Evolutionary conservation across 2,797 vertebrate species (phyloP), one percentile per base, ranked within the genome.

Genomic region (Darevskia mixta): DNA sequence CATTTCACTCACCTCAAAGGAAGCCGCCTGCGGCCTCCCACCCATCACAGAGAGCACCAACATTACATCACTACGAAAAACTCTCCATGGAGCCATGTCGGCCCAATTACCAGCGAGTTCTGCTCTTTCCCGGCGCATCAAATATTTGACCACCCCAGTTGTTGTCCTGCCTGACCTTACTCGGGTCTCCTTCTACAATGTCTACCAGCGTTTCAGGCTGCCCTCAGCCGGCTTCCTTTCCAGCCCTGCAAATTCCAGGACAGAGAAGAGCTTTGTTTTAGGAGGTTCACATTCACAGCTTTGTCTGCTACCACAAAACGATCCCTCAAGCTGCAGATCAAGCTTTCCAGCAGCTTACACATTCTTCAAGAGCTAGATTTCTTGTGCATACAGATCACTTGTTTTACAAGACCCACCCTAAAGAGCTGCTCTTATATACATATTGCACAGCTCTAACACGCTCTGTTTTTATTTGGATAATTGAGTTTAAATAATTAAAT

Each of bases 111-210:
- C 84, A 83, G 29, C 58, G 0, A 77, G 61, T 90, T 86, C 45
- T 83, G 61, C 72, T 86, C 41, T 81, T 82, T 29, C 73, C 77
- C 82, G 1, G 55, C 0, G 0, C 29, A 49, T 86, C 13, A 71
- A 45, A 71, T 13, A 3, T 71, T 88, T 83, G 45, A 76, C 80
- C 80, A 92, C 43, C 86, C 23, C 61, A 86, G 72, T 76, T 67
- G 43, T 20, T 20, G 61, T 43, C 71, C 71, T 89, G 58, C 79
- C 79, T 66, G 79, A 86, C 88, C 81, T 85, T 69, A 61, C 35
- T n/a, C 5, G 58, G 66, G 25, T 66, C 38, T 72, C 38, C 35
- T 25, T 77, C 71, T 71, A 49, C 38, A 86, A 15, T 32, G 32
- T 35, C 43, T 45, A 41, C 49, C 71, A 43, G 71, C 79, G 81